Percentiles rank a stretch among this genome's conserved stretches.
Conservation (phyloP, 2,888 invertebrate species). For the Amaurobius ferox region DNA sequence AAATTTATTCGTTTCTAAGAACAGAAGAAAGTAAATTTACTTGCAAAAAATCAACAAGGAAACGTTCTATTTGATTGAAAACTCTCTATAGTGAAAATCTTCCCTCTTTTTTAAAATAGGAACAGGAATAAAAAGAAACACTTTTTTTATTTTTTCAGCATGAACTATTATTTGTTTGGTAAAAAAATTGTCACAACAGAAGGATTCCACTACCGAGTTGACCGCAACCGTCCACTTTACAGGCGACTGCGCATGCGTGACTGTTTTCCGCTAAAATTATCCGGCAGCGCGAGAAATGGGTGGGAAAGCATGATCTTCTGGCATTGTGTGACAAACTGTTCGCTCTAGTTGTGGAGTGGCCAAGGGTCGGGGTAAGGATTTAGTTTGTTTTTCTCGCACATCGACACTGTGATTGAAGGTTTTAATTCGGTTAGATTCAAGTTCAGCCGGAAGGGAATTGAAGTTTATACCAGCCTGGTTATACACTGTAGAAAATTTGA, state of each 20-base stretch:
- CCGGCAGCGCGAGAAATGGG: not conserved
- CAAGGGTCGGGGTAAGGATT: not conserved
- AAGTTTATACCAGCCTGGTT: not conserved
- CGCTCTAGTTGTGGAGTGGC: not conserved
- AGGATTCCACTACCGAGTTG: not conserved
- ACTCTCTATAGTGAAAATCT: too few relatives aligned
- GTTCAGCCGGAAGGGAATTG: slow-evolving; percentile 2
- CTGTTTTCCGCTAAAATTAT: not conserved
- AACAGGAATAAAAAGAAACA: too few relatives aligned
- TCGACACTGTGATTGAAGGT: too few relatives aligned
- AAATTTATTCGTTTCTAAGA: too few relatives aligned
- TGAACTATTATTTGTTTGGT: too few relatives aligned
- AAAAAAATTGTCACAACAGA: too few relatives aligned
- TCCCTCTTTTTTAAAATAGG: too few relatives aligned
- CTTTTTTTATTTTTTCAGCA: too few relatives aligned
- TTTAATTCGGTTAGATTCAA: too few relatives aligned
- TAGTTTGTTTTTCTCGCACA: not conserved
- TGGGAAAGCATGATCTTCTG: not conserved
- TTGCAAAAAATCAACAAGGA: too few relatives aligned
- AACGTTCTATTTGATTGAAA: too few relatives aligned
- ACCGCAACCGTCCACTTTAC: slow-evolving; percentile 1
- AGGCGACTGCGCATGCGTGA: not conserved
- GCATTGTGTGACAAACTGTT: not conserved
- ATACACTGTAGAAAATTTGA: not conserved
- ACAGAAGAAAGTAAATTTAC: too few relatives aligned